Evolutionary conservation across 1,140 invertebrate genomes (phyloP).

Genomic region (Drosophila sulfurigaster): DNA sequence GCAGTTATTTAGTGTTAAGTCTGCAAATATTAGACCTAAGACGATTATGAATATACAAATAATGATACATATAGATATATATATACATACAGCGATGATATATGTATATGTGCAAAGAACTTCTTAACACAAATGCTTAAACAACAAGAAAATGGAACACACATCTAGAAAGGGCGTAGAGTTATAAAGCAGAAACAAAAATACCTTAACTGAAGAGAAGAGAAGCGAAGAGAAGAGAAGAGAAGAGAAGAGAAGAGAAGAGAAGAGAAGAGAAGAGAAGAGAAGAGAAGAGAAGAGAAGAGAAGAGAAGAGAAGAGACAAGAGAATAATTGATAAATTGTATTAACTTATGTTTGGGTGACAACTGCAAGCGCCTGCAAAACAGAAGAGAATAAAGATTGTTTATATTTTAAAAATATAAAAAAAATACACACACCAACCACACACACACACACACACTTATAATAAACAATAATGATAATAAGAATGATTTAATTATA

Average conservation of each 20-base stretch:
- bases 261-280: background rate
- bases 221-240: background rate
- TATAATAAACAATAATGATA: conserved; percentile 45
- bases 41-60: conserved; percentile 55
- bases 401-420: conserved; percentile 83
- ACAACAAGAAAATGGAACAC: conserved; percentile 26
- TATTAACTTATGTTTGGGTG: conserved; percentile 23
- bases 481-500: conserved; percentile 28
- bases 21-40: conserved; percentile 78
- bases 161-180: conserved; percentile 26
- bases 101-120: conserved; percentile 30
- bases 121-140: conserved; percentile 50
- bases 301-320: background rate
- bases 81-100: background rate
- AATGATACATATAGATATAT: conserved; percentile 50
- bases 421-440: conserved; percentile 44
- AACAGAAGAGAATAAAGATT: conserved; percentile 83
- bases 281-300: conserved; percentile 4
- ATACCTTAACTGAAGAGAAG: conserved; percentile 26
- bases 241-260: background rate
- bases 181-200: conserved; percentile 4
- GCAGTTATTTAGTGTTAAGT: conserved; percentile 83
- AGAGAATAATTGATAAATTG: conserved; percentile 12
- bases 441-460: conserved; percentile 24
- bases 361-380: conserved; percentile 42